Percentiles rank a stretch among this genome's conserved stretches.
These are phyloP conservation scores for Ornithorhynchus anatinus DNA, from an alignment of 2,113 vertebrate species.

Conservation along the genomic window DNA sequence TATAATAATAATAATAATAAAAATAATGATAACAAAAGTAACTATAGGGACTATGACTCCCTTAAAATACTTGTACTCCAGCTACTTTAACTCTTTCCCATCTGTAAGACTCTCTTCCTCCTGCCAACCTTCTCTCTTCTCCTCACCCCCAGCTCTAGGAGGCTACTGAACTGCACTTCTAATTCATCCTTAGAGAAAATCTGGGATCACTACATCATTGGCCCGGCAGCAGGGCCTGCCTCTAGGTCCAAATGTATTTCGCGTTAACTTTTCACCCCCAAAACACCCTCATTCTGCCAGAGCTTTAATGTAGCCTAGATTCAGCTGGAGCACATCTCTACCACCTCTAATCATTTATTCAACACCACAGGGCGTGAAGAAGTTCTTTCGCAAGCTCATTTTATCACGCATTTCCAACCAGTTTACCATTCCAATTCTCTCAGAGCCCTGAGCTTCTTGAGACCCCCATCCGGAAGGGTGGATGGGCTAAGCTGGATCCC, in stretches of 20 bases:
- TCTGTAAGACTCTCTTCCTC: too few relatives aligned
- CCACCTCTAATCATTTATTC: background rate
- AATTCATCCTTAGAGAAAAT: background rate
- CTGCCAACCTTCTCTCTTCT: background rate
- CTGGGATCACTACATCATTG: background rate
- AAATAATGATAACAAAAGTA: too few relatives aligned
- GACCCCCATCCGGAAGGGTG: background rate
- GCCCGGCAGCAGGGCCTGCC: background rate
- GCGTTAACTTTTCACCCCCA: slow-evolving; percentile 12
- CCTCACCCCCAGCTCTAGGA: background rate
- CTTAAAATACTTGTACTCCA: too few relatives aligned
- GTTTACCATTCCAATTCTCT: background rate
- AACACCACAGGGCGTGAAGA: background rate
- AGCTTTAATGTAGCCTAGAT: background rate
- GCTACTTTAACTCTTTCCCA: too few relatives aligned
- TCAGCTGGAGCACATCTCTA: background rate
- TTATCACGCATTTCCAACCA: background rate
- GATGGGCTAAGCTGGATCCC: background rate
- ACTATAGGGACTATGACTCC: too few relatives aligned
- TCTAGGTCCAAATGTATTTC: slow-evolving; percentile 30
- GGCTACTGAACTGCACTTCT: background rate
- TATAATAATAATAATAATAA: too few relatives aligned
- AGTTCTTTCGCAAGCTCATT: slow-evolving; percentile 11
- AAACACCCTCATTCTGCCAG: slow-evolving; percentile 6
- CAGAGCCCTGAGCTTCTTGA: background rate